phyloP scores from a whole-genome alignment of 2,113 vertebrate genomes.

The Lethenteron reissneri region DNA sequence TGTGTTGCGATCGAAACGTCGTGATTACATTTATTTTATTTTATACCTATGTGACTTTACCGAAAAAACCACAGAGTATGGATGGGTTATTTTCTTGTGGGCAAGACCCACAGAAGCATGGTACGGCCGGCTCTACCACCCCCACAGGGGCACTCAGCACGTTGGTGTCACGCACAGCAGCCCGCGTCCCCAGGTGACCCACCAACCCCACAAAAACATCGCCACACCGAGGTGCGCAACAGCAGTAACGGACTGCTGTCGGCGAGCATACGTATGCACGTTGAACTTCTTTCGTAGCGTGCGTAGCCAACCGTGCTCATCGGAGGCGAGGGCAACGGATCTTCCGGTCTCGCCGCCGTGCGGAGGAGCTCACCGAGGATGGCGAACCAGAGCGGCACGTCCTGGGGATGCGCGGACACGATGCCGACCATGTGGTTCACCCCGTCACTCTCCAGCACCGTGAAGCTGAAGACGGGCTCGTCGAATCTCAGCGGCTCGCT shows the following conservation, averaged over 20 bases:
- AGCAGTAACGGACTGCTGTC: constrained; percentile 9
- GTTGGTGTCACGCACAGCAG: too few relatives aligned
- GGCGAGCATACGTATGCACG: background rate
- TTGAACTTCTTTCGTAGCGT: background rate
- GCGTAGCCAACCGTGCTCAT: background rate
- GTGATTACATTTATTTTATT: too few relatives aligned
- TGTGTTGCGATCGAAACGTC: too few relatives aligned
- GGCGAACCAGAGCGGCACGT: constrained; percentile 67
- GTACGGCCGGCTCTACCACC: too few relatives aligned
- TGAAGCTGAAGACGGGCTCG: constrained; percentile 81
- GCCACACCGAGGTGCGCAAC: background rate
- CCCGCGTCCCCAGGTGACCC: constrained; percentile 15
- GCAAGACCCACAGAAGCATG: too few relatives aligned
- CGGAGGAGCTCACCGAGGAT: constrained; percentile 49
- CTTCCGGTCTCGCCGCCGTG: background rate
- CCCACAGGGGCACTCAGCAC: too few relatives aligned
- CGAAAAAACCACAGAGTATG: too few relatives aligned
- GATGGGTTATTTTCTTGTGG: too few relatives aligned
- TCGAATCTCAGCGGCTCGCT: constrained; percentile 40
- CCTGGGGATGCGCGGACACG: constrained; percentile 55
- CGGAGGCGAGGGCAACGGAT: background rate
- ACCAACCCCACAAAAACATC: constrained; percentile 15
- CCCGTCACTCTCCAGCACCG: constrained; percentile 68
- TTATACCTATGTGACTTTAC: too few relatives aligned
- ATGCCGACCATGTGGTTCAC: constrained; percentile 81